Evolutionary conservation across 2,113 vertebrate species (phyloP), one percentile per base, ranked within the genome.

Genomic region (Daubentonia madagascariensis): DNA sequence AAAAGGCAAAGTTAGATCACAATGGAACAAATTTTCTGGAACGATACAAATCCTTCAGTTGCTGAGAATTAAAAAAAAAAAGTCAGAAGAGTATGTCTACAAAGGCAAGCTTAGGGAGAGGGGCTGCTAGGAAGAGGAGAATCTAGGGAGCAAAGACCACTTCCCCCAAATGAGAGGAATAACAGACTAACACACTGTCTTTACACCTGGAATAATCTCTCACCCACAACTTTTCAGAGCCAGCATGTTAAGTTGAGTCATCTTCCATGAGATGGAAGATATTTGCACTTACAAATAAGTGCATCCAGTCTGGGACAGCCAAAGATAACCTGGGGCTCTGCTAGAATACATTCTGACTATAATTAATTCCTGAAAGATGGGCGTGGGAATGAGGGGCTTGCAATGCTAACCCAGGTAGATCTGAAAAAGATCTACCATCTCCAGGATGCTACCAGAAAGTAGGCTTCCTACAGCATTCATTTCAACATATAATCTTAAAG

Each of bases 1-100:
- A 94, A 93, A 61, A 93, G 83, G 72, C 72, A 91, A 92, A 91
- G 97, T 85, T 57, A 94, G 72, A 97, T 91, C 85, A 97, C 83
- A 96, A 94, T 70, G 40, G 65, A 89, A 76, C 35, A 72, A 65
- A 40, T n/a, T 73, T 54, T 90, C 84, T 72, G 63, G 80, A 98
- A 97, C 67, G 96, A 92, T 75, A 78, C 54, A 94, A 96, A 94
- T 90, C 76, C 81, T 91, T 95, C 28, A 88, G 48, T 93, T 94
- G 48, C 76, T 85, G 57, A 92, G 37, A 43, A 89, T 35, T 50
- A n/a, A 20, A 63, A 61, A 76, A 57, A 3, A 32, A 40, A 43
- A 75, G 35, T 63, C n/a, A 43, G 83, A 37, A 13, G 61, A 70
- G 23, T 43, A 16, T 17, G 48, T 73, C 63, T 48, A 28, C 20